Conservation (phyloP, 2,113 vertebrate genomes). For the Corythornis madagascariensis region DNA sequence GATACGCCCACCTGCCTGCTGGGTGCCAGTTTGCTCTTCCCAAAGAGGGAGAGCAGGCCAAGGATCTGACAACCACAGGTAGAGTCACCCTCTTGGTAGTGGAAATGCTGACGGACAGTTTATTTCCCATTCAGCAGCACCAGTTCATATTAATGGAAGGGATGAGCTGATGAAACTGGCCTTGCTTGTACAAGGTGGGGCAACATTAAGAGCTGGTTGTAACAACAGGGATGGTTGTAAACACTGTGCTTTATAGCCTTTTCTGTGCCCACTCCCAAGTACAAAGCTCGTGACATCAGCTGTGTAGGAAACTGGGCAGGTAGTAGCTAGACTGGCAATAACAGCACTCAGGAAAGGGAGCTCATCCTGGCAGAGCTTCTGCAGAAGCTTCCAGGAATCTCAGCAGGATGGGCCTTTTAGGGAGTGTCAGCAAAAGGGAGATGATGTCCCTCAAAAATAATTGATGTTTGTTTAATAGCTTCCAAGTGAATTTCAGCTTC, state of each 20-base stretch:
- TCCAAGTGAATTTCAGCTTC: conserved; percentile 6
- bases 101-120: background rate
- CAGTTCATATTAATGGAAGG: background rate
- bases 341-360: background rate
- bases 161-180: background rate
- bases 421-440: background rate
- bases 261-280: background rate
- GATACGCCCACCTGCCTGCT: background rate
- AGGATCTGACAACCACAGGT: background rate
- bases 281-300: background rate
- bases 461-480: background rate
- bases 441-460: conserved; percentile 11
- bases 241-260: background rate
- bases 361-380: background rate
- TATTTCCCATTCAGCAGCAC: background rate
- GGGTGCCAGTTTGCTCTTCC: background rate
- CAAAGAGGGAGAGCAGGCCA: background rate
- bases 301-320: background rate
- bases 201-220: background rate
- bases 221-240: background rate
- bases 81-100: background rate
- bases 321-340: background rate
- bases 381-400: background rate
- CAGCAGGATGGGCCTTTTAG: background rate
- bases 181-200: background rate